Percentiles rank a stretch among this genome's conserved stretches.
Evolutionary conservation across 2,888 invertebrate species (phyloP).

Genomic region (Cheiracanthium punctorium): DNA sequence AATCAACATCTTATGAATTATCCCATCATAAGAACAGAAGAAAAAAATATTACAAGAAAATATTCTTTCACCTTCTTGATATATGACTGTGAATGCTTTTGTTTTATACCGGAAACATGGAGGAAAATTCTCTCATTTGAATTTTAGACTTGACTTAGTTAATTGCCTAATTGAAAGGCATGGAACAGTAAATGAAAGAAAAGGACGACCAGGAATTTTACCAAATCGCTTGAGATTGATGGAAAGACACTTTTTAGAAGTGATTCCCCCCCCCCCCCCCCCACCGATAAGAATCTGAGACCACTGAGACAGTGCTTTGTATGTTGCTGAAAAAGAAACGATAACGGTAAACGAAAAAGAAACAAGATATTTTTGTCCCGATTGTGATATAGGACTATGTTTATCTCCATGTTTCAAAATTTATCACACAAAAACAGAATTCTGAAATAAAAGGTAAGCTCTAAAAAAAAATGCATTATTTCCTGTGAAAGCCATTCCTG

Average conservation of each 20-base stretch:
- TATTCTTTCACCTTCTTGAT: slow-evolving; percentile 25
- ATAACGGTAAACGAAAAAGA: too few relatives aligned
- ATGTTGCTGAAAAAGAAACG: too few relatives aligned
- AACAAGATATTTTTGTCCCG: too few relatives aligned
- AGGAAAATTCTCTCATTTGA: slow-evolving; percentile 18
- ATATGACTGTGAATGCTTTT: slow-evolving; percentile 28
- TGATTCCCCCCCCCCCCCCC: too few relatives aligned
- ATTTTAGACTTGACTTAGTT: slow-evolving; percentile 17
- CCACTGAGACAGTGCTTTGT: slow-evolving; percentile 24
- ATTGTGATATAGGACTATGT: too few relatives aligned
- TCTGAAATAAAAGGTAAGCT: too few relatives aligned
- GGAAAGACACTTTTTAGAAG: slow-evolving; percentile 33
- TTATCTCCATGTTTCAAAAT: too few relatives aligned
- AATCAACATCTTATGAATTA: slow-evolving; percentile 25
- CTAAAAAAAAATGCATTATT: too few relatives aligned
- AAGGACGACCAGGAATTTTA: slow-evolving; percentile 12
- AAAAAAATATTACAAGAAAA: slow-evolving; percentile 27
- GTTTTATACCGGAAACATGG: slow-evolving; percentile 23
- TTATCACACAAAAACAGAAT: too few relatives aligned
- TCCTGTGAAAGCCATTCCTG: too few relatives aligned
- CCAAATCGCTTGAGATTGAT: slow-evolving; percentile 18
- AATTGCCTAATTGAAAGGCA: slow-evolving; percentile 12
- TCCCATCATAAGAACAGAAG: slow-evolving; percentile 38
- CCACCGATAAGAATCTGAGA: background rate
- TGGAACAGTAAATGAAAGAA: slow-evolving; percentile 8